Evolutionary conservation across 2,888 invertebrate species (phyloP).

Genomic region (Aphodius sticticus): DNA sequence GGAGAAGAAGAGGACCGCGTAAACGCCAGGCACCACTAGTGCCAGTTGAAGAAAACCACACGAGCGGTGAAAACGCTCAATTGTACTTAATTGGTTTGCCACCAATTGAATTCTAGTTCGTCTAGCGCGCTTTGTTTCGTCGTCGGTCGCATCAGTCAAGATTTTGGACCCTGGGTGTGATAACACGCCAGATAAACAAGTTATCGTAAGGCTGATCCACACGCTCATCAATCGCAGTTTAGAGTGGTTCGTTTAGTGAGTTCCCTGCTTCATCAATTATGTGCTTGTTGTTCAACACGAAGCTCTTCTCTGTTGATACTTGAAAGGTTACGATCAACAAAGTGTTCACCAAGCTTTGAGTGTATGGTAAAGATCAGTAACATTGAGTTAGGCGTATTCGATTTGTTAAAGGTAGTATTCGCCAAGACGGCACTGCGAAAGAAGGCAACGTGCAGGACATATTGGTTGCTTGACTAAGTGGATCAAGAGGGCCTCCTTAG

Average conservation of each 20-base stretch:
- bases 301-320: slow-evolving; percentile 33
- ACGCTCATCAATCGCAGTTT: slow-evolving; percentile 8
- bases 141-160: background rate
- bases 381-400: background rate
- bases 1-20: slow-evolving; percentile 53
- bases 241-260: background rate
- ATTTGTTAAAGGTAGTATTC: slow-evolving; percentile 43
- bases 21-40: slow-evolving; percentile 6
- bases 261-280: slow-evolving; percentile 26
- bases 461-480: slow-evolving; percentile 24
- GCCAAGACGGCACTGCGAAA: slow-evolving; percentile 55
- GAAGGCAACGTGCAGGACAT: slow-evolving; percentile 27
- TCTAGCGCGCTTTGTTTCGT: no score
- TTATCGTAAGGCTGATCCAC: slow-evolving; percentile 7
- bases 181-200: slow-evolving; percentile 20
- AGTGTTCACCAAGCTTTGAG: background rate
- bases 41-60: background rate
- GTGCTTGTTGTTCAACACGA: slow-evolving; percentile 30
- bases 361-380: background rate
- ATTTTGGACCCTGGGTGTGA: slow-evolving; percentile 19
- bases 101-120: no score
- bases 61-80: no score
- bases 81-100: no score
- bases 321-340: slow-evolving; percentile 15
- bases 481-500: background rate